phyloP scores from a whole-genome alignment of 2,888 invertebrate species.

The Latrodectus hesperus region DNA sequence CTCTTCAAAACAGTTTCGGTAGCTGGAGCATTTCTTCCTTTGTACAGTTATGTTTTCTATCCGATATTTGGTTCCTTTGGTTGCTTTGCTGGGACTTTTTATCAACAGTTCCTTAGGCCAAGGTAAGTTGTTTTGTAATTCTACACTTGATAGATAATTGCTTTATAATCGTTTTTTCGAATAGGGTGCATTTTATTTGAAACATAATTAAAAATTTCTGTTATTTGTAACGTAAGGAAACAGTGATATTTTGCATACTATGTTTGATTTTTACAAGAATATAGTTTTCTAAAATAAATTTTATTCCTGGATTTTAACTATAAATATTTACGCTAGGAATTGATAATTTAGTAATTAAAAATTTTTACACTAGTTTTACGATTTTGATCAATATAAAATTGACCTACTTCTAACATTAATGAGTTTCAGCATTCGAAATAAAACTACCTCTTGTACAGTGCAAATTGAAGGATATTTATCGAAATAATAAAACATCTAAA shows the following conservation, averaged over 20 bases:
- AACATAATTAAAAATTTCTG: neutral
- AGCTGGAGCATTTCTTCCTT: constrained; percentile 21
- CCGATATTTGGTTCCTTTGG: constrained; percentile 24
- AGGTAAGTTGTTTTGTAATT: constrained; percentile 8
- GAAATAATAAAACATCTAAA: no score
- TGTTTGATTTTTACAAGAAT: neutral
- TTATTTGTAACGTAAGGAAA: neutral
- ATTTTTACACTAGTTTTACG: no score
- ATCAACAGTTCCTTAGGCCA: constrained; percentile 16
- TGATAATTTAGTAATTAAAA: no score
- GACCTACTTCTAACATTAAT: no score
- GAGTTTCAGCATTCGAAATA: no score
- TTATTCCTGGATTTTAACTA: neutral
- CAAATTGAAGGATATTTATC: no score
- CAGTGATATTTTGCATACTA: neutral
- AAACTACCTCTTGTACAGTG: no score
- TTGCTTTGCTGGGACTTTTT: constrained; percentile 27
- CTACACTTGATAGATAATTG: neutral
- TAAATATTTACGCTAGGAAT: no score
- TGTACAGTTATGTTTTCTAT: constrained; percentile 21
- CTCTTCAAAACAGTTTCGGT: constrained; percentile 14
- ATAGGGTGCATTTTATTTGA: neutral
- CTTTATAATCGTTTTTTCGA: neutral
- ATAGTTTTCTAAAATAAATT: neutral
- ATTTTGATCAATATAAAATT: no score